These are phyloP conservation scores for Automeris io DNA, from an alignment of 2,888 invertebrate genomes.

Conservation along the genomic window DNA sequence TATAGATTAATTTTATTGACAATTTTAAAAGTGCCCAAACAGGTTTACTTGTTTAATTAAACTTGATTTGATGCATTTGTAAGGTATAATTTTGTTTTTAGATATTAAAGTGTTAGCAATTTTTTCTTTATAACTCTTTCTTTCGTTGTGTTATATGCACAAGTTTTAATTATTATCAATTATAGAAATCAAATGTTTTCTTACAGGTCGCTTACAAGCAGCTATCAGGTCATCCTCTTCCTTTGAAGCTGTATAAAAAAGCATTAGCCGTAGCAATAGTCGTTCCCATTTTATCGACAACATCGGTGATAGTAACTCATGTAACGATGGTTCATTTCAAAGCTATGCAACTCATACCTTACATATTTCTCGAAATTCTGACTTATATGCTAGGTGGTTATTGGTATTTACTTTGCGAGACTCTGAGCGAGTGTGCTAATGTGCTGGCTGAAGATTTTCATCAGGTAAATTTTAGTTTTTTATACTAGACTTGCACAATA, in stretches of 20 bases:
- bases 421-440: slow-evolving; percentile 79
- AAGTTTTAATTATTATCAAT: no score
- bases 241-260: slow-evolving; percentile 76
- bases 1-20: no score
- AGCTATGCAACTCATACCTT: slow-evolving; percentile 80
- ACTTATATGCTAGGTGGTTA: slow-evolving; percentile 83
- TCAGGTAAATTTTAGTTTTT: slow-evolving; percentile 43
- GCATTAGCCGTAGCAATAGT: slow-evolving; percentile 75
- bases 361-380: slow-evolving; percentile 81
- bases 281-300: slow-evolving; percentile 78
- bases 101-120: no score
- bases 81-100: no score
- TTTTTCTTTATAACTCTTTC: no score
- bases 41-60: no score
- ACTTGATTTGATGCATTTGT: no score
- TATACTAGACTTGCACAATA: no score
- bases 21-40: no score
- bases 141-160: no score
- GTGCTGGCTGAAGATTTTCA: slow-evolving; percentile 83
- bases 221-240: slow-evolving; percentile 75
- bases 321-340: slow-evolving; percentile 83
- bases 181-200: no score
- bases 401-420: slow-evolving; percentile 83
- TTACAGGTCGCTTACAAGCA: slow-evolving; percentile 77
- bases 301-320: slow-evolving; percentile 82